Conservation (phyloP, 2,797 vertebrate genomes). For the Hozukius guyotensis region DNA sequence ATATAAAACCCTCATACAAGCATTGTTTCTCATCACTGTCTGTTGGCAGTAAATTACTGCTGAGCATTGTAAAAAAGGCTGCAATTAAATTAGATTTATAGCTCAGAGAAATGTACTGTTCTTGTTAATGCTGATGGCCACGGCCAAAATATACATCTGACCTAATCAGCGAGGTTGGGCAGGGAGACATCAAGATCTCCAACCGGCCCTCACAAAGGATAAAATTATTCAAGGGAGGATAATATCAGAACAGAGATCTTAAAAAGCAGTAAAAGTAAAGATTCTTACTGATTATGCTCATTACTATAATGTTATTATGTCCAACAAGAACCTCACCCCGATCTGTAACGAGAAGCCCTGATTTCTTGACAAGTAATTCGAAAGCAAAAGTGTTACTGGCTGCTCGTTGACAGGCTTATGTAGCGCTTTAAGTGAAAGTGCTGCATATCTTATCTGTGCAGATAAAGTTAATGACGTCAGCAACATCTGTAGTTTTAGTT, state of each 20-base stretch:
- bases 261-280: neutral
- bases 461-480: slow-evolving; percentile 15
- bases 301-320: neutral
- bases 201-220: slow-evolving; percentile 14
- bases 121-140: slow-evolving; percentile 28
- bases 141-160: slow-evolving; percentile 66
- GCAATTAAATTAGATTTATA: slow-evolving; percentile 79
- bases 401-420: neutral
- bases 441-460: slow-evolving; percentile 16
- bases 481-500: slow-evolving; percentile 19
- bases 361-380: neutral
- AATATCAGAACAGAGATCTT: neutral
- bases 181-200: slow-evolving; percentile 29
- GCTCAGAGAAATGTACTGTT: slow-evolving; percentile 47
- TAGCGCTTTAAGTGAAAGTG: neutral
- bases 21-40: slow-evolving; percentile 36
- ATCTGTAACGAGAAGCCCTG: neutral
- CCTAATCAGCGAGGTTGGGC: slow-evolving; percentile 29
- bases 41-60: slow-evolving; percentile 33
- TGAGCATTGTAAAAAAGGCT: slow-evolving; percentile 10
- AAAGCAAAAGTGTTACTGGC: slow-evolving; percentile 1
- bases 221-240: neutral
- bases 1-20: slow-evolving; percentile 8
- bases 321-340: neutral
- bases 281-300: neutral